Percentiles rank a stretch among this genome's conserved stretches.
Conservation (phyloP, 2,888 invertebrate species). For the Subacronicta megacephala region DNA sequence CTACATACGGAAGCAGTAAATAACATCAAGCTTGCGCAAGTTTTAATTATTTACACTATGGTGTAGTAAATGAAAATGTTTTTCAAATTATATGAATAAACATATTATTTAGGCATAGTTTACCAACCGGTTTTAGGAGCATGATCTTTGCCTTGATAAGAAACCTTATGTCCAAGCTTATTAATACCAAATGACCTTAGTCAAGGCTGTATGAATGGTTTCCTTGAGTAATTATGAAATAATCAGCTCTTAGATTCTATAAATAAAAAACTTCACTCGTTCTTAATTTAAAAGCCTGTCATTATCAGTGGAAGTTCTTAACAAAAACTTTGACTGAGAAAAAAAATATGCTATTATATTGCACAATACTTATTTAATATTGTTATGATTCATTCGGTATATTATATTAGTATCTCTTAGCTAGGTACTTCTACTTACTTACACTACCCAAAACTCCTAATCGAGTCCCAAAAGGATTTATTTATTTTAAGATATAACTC, state of each 20-base stretch:
- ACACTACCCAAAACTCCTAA: no score
- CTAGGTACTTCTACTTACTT: no score
- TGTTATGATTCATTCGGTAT: no score
- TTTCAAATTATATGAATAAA: not conserved
- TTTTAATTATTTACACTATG: constrained; percentile 1
- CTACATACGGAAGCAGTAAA: no score
- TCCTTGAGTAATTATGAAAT: not conserved
- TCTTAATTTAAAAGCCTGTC: no score
- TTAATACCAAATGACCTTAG: constrained; percentile 6
- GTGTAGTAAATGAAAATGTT: constrained; percentile 5
- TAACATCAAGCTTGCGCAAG: constrained; percentile 1
- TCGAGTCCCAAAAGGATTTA: no score
- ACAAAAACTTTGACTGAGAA: no score
- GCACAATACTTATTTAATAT: no score
- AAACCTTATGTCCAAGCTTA: not conserved
- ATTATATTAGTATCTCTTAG: no score
- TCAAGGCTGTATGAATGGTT: constrained; percentile 7
- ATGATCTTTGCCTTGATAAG: not conserved
- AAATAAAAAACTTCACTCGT: not conserved
- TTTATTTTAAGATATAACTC: no score
- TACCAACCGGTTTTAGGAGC: constrained; percentile 13
- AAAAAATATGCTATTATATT: no score
- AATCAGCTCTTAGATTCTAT: not conserved
- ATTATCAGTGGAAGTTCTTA: no score
- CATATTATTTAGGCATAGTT: not conserved